Percentiles rank a stretch among this genome's conserved stretches.
phyloP scores from a whole-genome alignment of 37 sponge, comb jelly and placozoan genomes.

The Ephydatia muelleri region DNA sequence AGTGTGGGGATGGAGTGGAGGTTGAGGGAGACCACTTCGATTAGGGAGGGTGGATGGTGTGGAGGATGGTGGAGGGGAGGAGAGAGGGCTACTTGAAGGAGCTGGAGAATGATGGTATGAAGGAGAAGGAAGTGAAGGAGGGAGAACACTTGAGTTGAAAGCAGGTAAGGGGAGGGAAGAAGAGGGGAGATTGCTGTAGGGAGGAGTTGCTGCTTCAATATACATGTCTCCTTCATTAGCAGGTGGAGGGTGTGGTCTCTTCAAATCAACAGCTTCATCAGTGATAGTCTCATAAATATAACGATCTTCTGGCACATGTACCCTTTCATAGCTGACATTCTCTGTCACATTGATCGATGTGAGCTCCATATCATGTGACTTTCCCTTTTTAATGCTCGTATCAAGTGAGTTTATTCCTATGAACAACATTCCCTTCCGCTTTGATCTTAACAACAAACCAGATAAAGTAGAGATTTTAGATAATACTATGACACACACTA shows the following conservation, averaged over 20 bases:
- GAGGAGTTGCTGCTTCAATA: background rate
- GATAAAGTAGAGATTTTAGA: too few species aligned
- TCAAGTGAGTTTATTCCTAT: background rate
- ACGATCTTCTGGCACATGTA: background rate
- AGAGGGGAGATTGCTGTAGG: background rate
- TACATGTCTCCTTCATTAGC: background rate
- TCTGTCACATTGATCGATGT: background rate
- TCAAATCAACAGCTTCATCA: background rate
- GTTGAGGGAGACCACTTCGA: background rate
- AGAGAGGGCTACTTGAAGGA: background rate
- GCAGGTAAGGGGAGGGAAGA: background rate
- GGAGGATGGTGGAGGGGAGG: background rate
- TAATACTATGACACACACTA: background rate
- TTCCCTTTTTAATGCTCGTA: background rate
- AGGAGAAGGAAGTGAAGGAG: background rate
- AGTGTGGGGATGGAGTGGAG: slow-evolving; percentile 46
- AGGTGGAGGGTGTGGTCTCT: background rate
- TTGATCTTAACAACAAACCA: background rate
- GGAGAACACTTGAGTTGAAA: background rate
- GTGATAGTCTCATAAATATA: background rate
- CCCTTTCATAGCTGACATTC: too few species aligned
- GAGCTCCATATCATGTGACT: too few species aligned
- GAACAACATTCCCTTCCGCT: background rate
- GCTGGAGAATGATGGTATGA: background rate
- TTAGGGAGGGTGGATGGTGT: background rate